Percentiles rank a stretch among this genome's conserved stretches.
phyloP scores from a whole-genome alignment of 2,113 vertebrate genomes.

The Cavia porcellus region DNA sequence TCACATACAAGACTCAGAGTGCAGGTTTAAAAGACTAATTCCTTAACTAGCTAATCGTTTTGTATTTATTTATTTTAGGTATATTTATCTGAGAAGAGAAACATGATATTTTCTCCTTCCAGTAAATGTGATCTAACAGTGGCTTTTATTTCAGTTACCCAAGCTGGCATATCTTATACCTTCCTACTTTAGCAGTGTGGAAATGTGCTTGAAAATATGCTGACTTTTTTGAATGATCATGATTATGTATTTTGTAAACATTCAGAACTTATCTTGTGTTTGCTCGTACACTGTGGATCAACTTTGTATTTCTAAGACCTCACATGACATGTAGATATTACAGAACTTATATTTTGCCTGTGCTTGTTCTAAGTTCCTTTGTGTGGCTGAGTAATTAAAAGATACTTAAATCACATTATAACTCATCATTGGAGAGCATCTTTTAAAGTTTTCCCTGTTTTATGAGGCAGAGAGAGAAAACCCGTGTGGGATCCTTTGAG shows the following conservation, averaged over 20 bases:
- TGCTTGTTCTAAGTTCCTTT: conserved; percentile 71
- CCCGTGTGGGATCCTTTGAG: background rate
- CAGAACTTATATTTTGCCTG: conserved; percentile 66
- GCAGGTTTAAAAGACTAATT: background rate
- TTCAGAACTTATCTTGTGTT: conserved; percentile 67
- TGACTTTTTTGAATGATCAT: conserved; percentile 57
- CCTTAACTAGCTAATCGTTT: conserved; percentile 26
- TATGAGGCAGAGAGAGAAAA: conserved; percentile 11
- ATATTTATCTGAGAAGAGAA: conserved; percentile 60
- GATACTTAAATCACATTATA: conserved; percentile 51
- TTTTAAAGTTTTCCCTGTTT: conserved; percentile 56
- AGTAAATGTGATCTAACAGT: conserved; percentile 16
- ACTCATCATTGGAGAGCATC: conserved; percentile 60
- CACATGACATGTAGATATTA: conserved; percentile 54
- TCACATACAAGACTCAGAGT: background rate
- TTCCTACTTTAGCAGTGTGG: background rate
- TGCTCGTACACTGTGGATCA: conserved; percentile 69
- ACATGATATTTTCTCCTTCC: conserved; percentile 32
- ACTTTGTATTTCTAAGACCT: conserved; percentile 78
- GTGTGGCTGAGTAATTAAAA: conserved; percentile 75
- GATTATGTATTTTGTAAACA: conserved; percentile 50
- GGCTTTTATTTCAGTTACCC: background rate
- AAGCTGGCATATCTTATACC: background rate
- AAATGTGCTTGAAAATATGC: conserved; percentile 49
- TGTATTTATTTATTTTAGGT: conserved; percentile 73